Evolutionary conservation across 2,797 vertebrate genomes (phyloP).

Genomic region (Dipus sagitta): DNA sequence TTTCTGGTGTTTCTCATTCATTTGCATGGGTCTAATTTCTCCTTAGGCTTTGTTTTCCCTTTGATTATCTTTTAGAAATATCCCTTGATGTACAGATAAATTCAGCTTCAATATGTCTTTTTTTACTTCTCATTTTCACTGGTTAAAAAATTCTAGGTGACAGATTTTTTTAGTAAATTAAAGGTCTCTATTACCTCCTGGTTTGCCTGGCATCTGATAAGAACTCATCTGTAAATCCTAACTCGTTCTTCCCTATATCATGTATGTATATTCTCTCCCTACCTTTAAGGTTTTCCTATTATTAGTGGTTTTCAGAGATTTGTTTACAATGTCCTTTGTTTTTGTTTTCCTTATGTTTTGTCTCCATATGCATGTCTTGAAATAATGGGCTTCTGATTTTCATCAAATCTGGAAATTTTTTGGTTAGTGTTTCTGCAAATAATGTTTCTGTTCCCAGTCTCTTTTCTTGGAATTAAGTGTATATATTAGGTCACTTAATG

Average conservation of each 20-base stretch:
- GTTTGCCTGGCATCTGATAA: background rate
- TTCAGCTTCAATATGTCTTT: background rate
- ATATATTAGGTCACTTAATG: background rate
- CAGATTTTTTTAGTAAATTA: conserved; percentile 24
- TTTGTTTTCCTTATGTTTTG: conserved; percentile 27
- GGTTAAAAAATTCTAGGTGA: conserved; percentile 4
- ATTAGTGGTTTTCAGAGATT: conserved; percentile 42
- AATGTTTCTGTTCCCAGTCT: background rate
- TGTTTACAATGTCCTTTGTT: conserved; percentile 40
- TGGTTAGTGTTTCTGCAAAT: background rate
- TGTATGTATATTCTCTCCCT: background rate
- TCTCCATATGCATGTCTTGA: conserved; percentile 1
- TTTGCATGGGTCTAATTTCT: background rate
- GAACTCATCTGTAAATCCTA: conserved; percentile 9
- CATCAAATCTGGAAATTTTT: conserved; percentile 39
- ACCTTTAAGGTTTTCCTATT: conserved; percentile 32
- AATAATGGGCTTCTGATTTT: conserved; percentile 30
- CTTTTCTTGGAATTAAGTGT: background rate
- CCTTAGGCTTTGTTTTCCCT: background rate
- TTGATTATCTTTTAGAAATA: conserved; percentile 7
- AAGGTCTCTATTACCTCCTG: background rate
- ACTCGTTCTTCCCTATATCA: conserved; percentile 20
- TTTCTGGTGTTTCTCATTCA: background rate
- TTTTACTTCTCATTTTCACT: conserved; percentile 47
- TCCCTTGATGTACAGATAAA: background rate